Percentiles rank a stretch among this genome's conserved stretches.
Evolutionary conservation across 92 coral and sea anemone species (phyloP).

Genomic region (Heliopora coerulea): DNA sequence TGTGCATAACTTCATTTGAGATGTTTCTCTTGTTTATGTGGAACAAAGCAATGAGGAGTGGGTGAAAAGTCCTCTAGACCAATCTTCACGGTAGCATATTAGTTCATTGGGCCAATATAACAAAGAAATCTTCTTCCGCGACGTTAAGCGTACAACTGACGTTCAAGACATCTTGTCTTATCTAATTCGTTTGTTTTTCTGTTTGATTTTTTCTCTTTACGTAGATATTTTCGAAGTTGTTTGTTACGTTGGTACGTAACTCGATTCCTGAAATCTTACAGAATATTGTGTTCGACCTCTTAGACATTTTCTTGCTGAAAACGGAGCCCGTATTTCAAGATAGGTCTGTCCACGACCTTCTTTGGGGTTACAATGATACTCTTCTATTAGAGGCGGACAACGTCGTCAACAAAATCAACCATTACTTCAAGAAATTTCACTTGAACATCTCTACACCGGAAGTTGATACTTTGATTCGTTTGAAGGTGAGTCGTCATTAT

Average conservation of each 20-base stretch:
- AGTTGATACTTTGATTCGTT: constrained; percentile 10
- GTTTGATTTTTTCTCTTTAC: neutral
- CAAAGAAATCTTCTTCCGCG: too few species aligned
- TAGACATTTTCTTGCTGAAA: neutral
- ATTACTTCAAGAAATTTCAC: neutral
- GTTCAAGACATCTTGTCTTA: too few species aligned
- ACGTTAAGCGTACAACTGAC: too few species aligned
- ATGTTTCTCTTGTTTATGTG: too few species aligned
- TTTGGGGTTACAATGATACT: constrained; percentile 90
- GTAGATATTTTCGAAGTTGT: constrained; percentile 23
- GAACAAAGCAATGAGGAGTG: too few species aligned
- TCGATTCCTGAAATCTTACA: neutral
- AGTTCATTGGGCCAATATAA: too few species aligned
- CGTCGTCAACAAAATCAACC: neutral
- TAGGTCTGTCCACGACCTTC: constrained; percentile 62
- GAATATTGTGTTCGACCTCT: neutral
- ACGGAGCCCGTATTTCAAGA: constrained; percentile 48
- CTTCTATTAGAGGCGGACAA: constrained; percentile 17
- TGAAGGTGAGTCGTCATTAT: constrained; percentile 69
- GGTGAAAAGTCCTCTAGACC: too few species aligned
- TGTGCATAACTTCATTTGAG: too few species aligned
- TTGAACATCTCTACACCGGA: neutral
- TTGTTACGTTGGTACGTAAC: neutral
- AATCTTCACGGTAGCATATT: too few species aligned
- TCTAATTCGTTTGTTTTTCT: neutral